phyloP scores from a whole-genome alignment of 2,797 vertebrate species.

The Aselliscus stoliczkanus region DNA sequence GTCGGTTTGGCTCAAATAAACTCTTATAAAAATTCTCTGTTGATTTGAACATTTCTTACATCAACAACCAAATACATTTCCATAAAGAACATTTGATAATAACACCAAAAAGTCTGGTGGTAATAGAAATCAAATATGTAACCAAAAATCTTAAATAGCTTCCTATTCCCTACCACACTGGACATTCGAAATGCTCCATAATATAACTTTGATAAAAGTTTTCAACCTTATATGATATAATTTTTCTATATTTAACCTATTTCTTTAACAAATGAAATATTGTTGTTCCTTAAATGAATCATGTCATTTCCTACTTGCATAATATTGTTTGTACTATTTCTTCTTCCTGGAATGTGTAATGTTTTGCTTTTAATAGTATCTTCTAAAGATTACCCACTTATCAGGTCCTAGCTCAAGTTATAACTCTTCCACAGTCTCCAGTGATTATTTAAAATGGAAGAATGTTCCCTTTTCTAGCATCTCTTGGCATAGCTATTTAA shows the following conservation, averaged over 20 bases:
- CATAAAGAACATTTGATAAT: background rate
- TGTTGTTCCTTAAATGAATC: background rate
- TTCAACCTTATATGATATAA: background rate
- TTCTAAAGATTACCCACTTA: background rate
- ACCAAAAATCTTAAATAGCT: background rate
- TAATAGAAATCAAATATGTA: background rate
- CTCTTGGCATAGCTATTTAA: background rate
- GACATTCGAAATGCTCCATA: background rate
- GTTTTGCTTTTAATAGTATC: background rate
- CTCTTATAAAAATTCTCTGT: background rate
- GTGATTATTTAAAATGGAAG: background rate
- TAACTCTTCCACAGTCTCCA: background rate
- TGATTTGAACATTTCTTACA: background rate
- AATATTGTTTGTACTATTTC: background rate
- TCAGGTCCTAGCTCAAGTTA: background rate
- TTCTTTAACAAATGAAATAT: constrained; percentile 19
- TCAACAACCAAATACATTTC: background rate
- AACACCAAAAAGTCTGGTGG: background rate
- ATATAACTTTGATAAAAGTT: background rate
- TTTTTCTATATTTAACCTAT: background rate
- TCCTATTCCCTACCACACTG: background rate
- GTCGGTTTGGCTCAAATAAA: background rate
- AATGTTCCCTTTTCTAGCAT: background rate
- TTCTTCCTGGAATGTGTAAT: background rate
- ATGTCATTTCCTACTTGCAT: background rate